phyloP scores from a whole-genome alignment of 1,140 invertebrate species.

The Magallana ariakensis region DNA sequence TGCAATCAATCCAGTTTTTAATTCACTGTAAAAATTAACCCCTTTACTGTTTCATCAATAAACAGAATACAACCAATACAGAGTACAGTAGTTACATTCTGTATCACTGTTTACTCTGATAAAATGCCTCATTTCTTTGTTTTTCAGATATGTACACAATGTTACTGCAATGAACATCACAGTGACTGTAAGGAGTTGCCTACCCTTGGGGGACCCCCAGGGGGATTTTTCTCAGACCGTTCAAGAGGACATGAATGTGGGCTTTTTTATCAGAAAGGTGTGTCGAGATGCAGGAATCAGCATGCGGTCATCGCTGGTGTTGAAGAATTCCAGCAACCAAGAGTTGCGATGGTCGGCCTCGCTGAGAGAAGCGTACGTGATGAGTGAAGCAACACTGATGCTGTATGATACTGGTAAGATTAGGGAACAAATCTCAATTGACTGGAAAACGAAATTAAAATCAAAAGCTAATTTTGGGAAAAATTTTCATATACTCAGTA shows the following conservation, averaged over 20 bases:
- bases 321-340: constrained; percentile 46
- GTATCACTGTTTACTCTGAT: no score
- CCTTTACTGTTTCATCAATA: no score
- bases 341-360: constrained; percentile 61
- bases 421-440: no score
- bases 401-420: constrained; percentile 67
- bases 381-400: constrained; percentile 67
- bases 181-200: constrained; percentile 62
- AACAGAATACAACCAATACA: no score
- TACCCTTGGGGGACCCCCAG: constrained; percentile 60
- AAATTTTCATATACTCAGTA: neutral
- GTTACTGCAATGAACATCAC: constrained; percentile 47
- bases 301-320: constrained; percentile 46
- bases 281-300: constrained; percentile 69
- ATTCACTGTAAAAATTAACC: no score
- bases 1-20: no score
- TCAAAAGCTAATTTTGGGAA: no score
- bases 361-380: constrained; percentile 57
- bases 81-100: no score
- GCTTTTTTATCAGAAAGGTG: constrained; percentile 65
- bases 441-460: no score
- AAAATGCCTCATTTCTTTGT: neutral
- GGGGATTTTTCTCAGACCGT: constrained; percentile 62
- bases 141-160: neutral
- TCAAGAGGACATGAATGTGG: constrained; percentile 58